Evolutionary conservation across 2,888 invertebrate genomes (phyloP).

Genomic region (Neria commutata): DNA sequence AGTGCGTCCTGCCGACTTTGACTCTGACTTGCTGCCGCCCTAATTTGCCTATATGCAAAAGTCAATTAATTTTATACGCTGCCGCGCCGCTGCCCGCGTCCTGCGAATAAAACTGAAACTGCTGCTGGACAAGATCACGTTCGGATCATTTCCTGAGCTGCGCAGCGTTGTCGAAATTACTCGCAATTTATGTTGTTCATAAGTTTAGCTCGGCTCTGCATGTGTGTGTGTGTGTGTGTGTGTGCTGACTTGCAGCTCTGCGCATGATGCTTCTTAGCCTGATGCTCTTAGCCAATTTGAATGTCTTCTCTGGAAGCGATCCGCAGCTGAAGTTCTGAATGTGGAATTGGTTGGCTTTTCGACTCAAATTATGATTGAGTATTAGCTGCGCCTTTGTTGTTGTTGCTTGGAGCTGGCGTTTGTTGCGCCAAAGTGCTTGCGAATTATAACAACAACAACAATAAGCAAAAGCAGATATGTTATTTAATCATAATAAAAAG

Average conservation of each 20-base stretch:
- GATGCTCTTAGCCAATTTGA: conserved; percentile 39
- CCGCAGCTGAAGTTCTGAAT: conserved; percentile 11
- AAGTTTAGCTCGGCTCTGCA: background rate
- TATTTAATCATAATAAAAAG: conserved; percentile 61
- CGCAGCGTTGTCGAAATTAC: background rate
- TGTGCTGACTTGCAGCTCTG: no score
- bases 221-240: no score
- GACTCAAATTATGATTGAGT: conserved; percentile 57
- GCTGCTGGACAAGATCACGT: background rate
- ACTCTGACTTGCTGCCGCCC: conserved; percentile 15
- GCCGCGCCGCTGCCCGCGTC: background rate
- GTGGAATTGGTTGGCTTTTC: conserved; percentile 18
- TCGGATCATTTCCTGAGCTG: background rate
- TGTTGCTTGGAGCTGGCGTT: conserved; percentile 17
- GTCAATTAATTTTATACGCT: conserved; percentile 46
- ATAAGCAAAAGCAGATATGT: no score
- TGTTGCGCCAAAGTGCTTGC: conserved; percentile 24
- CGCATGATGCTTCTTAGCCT: no score
- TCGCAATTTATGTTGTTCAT: conserved; percentile 5
- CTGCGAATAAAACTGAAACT: no score
- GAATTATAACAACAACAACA: conserved; percentile 28
- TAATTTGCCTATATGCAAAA: conserved; percentile 49
- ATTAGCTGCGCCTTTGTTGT: conserved; percentile 36
- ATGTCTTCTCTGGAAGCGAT: conserved; percentile 26
- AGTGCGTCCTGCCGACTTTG: background rate